These are phyloP conservation scores for Bothrops jararaca DNA, from an alignment of 2,113 vertebrate species.

Conservation along the genomic window DNA sequence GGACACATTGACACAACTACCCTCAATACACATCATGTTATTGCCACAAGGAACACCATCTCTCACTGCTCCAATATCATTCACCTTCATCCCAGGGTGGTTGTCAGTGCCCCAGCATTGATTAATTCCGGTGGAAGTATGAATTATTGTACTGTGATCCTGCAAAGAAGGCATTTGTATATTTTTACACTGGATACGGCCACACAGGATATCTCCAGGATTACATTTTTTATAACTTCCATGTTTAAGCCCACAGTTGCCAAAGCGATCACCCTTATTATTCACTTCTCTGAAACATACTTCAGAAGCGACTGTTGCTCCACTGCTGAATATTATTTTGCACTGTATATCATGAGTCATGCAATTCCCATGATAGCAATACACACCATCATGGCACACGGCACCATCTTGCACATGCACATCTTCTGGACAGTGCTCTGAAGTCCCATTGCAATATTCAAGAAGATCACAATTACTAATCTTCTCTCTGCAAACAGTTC, in stretches of 20 bases:
- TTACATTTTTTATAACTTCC: slow-evolving; percentile 1
- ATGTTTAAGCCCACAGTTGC: slow-evolving; percentile 19
- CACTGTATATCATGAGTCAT: slow-evolving; percentile 68
- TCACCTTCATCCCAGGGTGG: no score
- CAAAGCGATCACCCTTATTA: slow-evolving; percentile 34
- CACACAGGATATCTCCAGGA: slow-evolving; percentile 7
- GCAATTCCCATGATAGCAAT: slow-evolving; percentile 70
- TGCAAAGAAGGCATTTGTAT: neutral
- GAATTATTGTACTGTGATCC: no score
- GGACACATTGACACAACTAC: neutral
- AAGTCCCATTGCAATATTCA: slow-evolving; percentile 69
- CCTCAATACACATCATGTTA: neutral
- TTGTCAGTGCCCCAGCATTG: no score
- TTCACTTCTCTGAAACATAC: slow-evolving; percentile 23
- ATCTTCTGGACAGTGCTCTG: slow-evolving; percentile 63
- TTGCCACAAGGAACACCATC: neutral
- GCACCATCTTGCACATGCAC: slow-evolving; percentile 71
- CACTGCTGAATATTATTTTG: slow-evolving; percentile 64
- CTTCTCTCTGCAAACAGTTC: slow-evolving; percentile 58
- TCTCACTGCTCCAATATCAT: neutral
- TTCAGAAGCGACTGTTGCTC: neutral
- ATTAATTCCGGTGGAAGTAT: no score
- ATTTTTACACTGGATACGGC: slow-evolving; percentile 37
- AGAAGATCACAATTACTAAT: slow-evolving; percentile 68
- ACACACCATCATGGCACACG: slow-evolving; percentile 54